Evolutionary conservation across 2,797 vertebrate genomes (phyloP), one percentile per base, ranked within the genome.

Genomic region (Avahi laniger): DNA sequence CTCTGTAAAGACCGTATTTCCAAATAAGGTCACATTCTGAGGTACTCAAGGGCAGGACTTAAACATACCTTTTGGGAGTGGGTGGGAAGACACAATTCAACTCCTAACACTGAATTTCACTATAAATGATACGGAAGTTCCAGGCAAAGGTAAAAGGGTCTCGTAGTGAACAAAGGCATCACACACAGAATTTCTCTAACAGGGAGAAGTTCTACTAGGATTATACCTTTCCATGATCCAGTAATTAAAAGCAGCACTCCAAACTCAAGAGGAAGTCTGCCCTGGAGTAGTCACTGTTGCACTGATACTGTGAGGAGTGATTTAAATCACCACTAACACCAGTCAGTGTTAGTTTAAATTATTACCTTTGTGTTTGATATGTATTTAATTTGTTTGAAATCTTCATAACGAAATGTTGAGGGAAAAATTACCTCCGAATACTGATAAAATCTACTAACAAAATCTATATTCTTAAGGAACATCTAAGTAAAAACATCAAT

Each of bases 401-500:
- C 57, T 57, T 67, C 78, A 52, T 41, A 52, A 75, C 43, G 82
- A 88, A 94, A 76, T 26, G 48, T 9, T 38, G 5, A 65, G 4
- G n/a, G 26, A 75, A 89, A 73, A 3, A 33, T 54, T 75, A 70
- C 70, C 54, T 84, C 76, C 67, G 33, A 65, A 28, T 72, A 38
- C 15, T 87, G 50, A 84, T 57, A 26, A 87, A 94, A 94, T 43
- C 35, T 82, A 28, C 72, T 82, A 78, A 85, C 41, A 85, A 89
- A 61, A 67, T 54, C 35, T 75, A 79, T 91, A 91, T 89, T 94
- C 59, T 79, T 78, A 67, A 94, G 93, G 76, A 96, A 88, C 41
- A 87, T 63, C 81, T 87, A 95, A 81, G 41, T 65, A 81, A 93
- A 96, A 91, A 73, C 18, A 84, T 30, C 18, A 95, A 70, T 94